Evolutionary conservation across 2,888 invertebrate genomes (phyloP), one percentile per base, ranked within the genome.

Genomic region (Hanleya hanleyi): DNA sequence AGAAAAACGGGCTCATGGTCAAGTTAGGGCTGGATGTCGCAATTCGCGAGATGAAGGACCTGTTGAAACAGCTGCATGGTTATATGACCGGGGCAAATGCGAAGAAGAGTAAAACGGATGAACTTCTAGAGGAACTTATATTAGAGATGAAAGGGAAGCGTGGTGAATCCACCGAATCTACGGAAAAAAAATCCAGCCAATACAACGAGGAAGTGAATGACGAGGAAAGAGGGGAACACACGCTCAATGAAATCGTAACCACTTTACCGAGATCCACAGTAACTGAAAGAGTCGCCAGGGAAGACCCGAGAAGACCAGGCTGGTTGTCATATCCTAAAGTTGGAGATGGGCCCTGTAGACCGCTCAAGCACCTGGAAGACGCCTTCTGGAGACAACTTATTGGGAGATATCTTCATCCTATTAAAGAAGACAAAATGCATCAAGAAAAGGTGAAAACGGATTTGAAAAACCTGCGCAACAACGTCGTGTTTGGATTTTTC

Each of bases 321-420:
- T 64, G 64, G 64, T 37, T 64, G 36, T 15, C 22, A 26, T 37
- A 64, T 37, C 35, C 35, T 22, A 32, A 36, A 7, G 64, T 64
- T 33, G 38, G 64, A 82, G 96, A 96, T 89, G 98, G 98, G 18
- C 96, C 97, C 90, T 95, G 97, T 22, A 96, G 96, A 86, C 95
- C 95, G 86, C 92, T 99, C 73, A 86, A 90, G 32, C 95, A 95
- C 77, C 93, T 95, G 76, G 98, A 99, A 92, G 92, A 95, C 77
- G 92, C 93, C 69, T 99, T 99, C 91, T 99, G 98, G 98, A 96
- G 94, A 89, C 98, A 98, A 85, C 92, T 99, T 64, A 94, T 99
- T 78, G 96, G 95, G 76, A 96, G 97, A 91, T 98, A 99, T 92
- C 92, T 99, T 70, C 95, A 94, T 88, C 98, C 98, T 4, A 95